Percentiles rank a stretch among this genome's conserved stretches.
These are phyloP conservation scores for Temnothorax longispinosus DNA, from an alignment of 1,140 invertebrate genomes.

Conservation along the genomic window DNA sequence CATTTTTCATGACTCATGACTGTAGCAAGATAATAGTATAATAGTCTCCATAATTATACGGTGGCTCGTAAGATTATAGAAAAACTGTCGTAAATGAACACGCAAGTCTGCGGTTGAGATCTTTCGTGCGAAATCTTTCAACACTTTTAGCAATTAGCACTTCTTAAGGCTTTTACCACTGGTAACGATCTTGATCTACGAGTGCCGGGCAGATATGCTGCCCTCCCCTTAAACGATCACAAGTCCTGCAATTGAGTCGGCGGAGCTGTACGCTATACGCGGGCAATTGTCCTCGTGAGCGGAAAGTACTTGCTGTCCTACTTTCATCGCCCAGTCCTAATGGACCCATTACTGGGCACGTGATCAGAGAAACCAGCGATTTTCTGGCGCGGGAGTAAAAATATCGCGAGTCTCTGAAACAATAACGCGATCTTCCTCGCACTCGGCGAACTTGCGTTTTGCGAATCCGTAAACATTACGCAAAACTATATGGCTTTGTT, in stretches of 20 bases:
- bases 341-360: slow-evolving; percentile 48
- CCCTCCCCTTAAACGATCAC: slow-evolving; percentile 40
- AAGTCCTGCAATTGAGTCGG: slow-evolving; percentile 56
- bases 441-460: no score
- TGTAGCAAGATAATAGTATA: neutral
- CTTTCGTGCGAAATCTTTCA: neutral
- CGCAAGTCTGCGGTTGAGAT: neutral
- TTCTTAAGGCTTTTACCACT: neutral
- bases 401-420: no score
- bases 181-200: slow-evolving; percentile 30
- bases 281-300: slow-evolving; percentile 43
- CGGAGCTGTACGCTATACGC: slow-evolving; percentile 22
- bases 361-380: slow-evolving; percentile 34
- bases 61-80: neutral
- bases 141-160: neutral
- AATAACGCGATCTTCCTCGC: no score
- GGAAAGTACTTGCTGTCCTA: slow-evolving; percentile 59
- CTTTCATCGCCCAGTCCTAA: slow-evolving; percentile 58
- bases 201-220: slow-evolving; percentile 36
- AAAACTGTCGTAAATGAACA: neutral
- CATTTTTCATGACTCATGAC: neutral
- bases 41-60: neutral
- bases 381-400: no score
- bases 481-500: no score
- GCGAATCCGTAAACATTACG: no score